Percentiles rank a stretch among this genome's conserved stretches.
Evolutionary conservation across 2,888 invertebrate species (phyloP).

Genomic region (Leptothorax acervorum): DNA sequence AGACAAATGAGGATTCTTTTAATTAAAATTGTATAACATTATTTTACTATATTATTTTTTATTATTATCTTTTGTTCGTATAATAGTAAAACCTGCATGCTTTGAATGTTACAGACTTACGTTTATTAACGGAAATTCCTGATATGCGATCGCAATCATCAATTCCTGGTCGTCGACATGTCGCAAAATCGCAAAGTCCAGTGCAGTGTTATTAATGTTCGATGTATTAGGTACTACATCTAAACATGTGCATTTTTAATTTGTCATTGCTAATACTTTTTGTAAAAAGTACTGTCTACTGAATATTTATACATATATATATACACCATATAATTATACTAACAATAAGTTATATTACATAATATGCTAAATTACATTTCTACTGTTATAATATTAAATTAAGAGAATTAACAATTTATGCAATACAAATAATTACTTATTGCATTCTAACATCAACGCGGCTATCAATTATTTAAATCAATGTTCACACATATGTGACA

Average conservation of each 20-base stretch:
- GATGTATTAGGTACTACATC: background rate
- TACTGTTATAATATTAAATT: background rate
- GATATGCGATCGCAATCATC: too few relatives aligned
- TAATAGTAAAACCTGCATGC: background rate
- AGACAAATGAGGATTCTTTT: background rate
- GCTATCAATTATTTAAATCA: conserved; percentile 1
- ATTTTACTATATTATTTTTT: background rate
- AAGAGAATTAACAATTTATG: background rate
- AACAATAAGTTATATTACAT: background rate
- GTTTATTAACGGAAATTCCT: too few relatives aligned
- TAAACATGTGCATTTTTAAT: background rate
- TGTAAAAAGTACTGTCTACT: background rate
- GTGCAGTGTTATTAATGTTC: background rate
- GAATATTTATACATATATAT: background rate
- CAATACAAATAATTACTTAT: background rate
- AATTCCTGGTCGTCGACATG: too few relatives aligned
- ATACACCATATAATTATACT: background rate
- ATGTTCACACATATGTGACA: background rate
- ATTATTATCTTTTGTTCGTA: background rate
- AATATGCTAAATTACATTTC: background rate
- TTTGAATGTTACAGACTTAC: too few relatives aligned
- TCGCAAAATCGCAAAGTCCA: too few relatives aligned
- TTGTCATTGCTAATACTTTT: background rate
- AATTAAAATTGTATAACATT: background rate
- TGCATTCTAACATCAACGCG: background rate